These are phyloP conservation scores for Abscondita cerata DNA, from an alignment of 2,888 invertebrate genomes.

Conservation along the genomic window DNA sequence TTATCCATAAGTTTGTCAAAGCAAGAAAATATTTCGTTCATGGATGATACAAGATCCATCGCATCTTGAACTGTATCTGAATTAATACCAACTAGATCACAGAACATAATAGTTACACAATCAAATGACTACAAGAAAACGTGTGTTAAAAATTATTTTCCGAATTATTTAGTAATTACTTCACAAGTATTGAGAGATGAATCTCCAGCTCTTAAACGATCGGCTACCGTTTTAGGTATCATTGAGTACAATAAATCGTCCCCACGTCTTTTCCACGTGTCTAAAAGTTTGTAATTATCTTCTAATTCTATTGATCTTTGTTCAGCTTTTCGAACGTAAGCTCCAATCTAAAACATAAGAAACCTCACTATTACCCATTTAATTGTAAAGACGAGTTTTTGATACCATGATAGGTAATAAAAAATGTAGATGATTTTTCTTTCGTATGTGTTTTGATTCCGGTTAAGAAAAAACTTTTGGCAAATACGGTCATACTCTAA, in stretches of 20 bases:
- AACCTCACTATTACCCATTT: too few species aligned
- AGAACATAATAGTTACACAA: conserved; percentile 79
- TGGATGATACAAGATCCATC: conserved; percentile 82
- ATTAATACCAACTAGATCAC: conserved; percentile 70
- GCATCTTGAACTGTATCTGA: conserved; percentile 66
- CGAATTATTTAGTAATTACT: conserved; percentile 57
- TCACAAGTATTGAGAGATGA: conserved; percentile 82
- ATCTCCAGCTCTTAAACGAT: conserved; percentile 77
- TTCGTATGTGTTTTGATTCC: too few species aligned
- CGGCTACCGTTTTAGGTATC: conserved; percentile 88
- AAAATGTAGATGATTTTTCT: too few species aligned
- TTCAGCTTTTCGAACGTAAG: conserved; percentile 83
- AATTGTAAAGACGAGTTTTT: too few species aligned
- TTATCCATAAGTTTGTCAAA: conserved; percentile 85
- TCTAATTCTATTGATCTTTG: conserved; percentile 79
- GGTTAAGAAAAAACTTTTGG: too few species aligned
- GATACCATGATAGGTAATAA: too few species aligned
- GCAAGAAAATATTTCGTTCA: conserved; percentile 86
- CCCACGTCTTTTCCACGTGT: conserved; percentile 85
- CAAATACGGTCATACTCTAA: too few species aligned
- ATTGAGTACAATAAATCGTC: conserved; percentile 90
- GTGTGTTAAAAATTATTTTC: neutral
- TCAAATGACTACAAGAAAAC: conserved; percentile 71
- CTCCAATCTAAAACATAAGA: conserved; percentile 65
- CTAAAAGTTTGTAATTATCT: conserved; percentile 76